Percentiles rank a stretch among this genome's conserved stretches.
Evolutionary conservation across 2,888 invertebrate genomes (phyloP).

Genomic region (Ichneumoninae sp.): DNA sequence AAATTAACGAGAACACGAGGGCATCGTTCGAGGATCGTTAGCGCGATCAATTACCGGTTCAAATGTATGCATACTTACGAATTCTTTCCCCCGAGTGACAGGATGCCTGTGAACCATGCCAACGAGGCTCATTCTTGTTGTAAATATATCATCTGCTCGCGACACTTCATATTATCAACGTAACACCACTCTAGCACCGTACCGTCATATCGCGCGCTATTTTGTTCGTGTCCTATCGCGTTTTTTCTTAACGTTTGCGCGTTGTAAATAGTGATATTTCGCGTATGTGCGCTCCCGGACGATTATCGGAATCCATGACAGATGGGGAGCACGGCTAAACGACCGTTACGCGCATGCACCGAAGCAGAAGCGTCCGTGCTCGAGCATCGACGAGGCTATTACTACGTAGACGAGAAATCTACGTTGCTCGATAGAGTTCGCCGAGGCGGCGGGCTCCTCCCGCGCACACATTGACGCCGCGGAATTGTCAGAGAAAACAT

Average conservation of each 20-base stretch:
- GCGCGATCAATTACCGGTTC: conserved; percentile 62
- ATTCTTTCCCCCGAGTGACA: conserved; percentile 75
- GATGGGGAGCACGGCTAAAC: conserved; percentile 72
- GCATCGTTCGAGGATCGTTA: conserved; percentile 43
- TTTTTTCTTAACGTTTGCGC: conserved; percentile 69
- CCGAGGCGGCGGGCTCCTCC: not conserved
- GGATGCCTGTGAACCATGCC: conserved; percentile 75
- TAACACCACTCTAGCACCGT: conserved; percentile 59
- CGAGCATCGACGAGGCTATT: conserved; percentile 54
- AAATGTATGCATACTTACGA: conserved; percentile 74
- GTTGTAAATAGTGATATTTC: conserved; percentile 75
- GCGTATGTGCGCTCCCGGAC: conserved; percentile 79
- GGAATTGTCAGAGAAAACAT: not conserved
- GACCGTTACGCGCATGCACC: conserved; percentile 77
- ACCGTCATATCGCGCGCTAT: conserved; percentile 15
- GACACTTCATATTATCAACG: conserved; percentile 14
- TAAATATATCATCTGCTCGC: conserved; percentile 24
- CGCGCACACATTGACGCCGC: not conserved
- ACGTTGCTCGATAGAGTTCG: not conserved
- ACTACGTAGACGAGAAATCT: conserved; percentile 56
- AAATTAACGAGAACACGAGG: conserved; percentile 18
- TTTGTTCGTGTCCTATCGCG: conserved; percentile 20
- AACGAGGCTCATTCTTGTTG: conserved; percentile 73
- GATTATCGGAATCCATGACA: conserved; percentile 82
- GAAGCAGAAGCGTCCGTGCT: conserved; percentile 72